phyloP scores from a whole-genome alignment of 2,797 vertebrate species.

The Cryptoblepharus egeriae region DNA sequence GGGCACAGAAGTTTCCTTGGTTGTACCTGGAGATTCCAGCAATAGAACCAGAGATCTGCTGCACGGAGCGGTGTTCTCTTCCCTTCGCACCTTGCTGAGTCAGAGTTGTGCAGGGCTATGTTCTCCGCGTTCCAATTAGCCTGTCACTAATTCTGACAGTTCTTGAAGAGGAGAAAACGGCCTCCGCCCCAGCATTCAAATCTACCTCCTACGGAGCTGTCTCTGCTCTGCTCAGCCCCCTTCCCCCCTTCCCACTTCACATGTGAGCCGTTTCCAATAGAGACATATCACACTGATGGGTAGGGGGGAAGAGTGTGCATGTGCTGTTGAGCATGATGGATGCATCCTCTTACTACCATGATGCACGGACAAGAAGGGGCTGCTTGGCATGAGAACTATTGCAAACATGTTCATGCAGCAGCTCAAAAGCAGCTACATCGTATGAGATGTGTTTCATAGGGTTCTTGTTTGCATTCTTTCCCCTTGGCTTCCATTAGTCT shows the following conservation, averaged over 20 bases:
- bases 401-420: not conserved
- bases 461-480: no score
- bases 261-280: not conserved
- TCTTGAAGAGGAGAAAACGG: conserved; percentile 8
- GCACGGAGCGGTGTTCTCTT: not conserved
- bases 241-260: not conserved
- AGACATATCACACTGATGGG: no score
- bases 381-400: not conserved
- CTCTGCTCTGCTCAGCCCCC: not conserved
- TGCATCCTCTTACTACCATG: not conserved
- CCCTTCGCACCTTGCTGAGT: not conserved
- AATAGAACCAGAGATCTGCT: no score
- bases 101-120: not conserved
- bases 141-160: not conserved
- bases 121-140: conserved; percentile 27
- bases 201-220: not conserved
- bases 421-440: no score
- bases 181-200: not conserved
- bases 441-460: not conserved
- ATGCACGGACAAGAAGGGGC: not conserved
- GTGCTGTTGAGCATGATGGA: no score
- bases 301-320: not conserved
- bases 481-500: no score
- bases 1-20: no score
- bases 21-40: no score